phyloP scores from a whole-genome alignment of 2,888 invertebrate species.

The Temnothorax rugatulus region DNA sequence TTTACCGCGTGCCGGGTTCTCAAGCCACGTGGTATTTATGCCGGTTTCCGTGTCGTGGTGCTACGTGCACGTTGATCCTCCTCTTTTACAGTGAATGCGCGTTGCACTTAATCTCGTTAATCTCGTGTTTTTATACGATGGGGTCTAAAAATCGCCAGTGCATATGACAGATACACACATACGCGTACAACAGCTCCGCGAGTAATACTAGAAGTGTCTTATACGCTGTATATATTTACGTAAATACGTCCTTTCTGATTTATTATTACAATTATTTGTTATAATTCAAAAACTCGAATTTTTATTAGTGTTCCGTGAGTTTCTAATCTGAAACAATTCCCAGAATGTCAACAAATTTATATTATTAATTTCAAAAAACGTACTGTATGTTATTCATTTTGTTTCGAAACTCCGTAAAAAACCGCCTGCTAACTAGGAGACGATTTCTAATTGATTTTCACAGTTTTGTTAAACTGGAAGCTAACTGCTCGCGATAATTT shows the following conservation, averaged over 20 bases:
- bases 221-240: neutral
- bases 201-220: neutral
- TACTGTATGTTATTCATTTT: neutral
- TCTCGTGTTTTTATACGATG: conserved; percentile 33
- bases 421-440: neutral
- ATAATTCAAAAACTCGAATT: neutral
- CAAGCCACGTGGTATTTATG: conserved; percentile 48
- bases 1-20: conserved; percentile 54
- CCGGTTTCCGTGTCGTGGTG: conserved; percentile 30
- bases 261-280: neutral
- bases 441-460: neutral
- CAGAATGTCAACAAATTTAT: neutral
- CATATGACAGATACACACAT: neutral
- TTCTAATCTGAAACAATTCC: neutral
- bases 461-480: neutral
- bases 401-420: neutral
- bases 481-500: conserved; percentile 4
- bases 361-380: neutral
- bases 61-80: conserved; percentile 34
- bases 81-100: conserved; percentile 38
- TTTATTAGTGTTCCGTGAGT: neutral
- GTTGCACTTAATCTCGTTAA: conserved; percentile 53
- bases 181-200: neutral
- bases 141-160: conserved; percentile 24
- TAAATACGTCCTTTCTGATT: neutral